phyloP scores from a whole-genome alignment of 2,888 invertebrate species.

The Drosophila longiperda region DNA sequence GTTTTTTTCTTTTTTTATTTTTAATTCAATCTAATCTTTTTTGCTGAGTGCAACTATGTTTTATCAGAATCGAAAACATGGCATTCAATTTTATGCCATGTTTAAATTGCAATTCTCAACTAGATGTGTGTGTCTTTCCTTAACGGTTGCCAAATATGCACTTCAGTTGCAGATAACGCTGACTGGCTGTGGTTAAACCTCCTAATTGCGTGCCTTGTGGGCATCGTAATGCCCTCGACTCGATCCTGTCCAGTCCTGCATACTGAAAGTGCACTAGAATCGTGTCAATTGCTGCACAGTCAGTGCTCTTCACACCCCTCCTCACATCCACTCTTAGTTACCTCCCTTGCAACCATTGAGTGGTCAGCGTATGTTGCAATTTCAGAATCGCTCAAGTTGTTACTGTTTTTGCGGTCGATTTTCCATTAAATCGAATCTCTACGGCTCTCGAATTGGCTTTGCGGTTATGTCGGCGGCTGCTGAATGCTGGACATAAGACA shows the following conservation, averaged over 20 bases:
- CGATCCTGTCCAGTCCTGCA: neutral
- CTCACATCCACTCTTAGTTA: neutral
- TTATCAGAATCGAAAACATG: neutral
- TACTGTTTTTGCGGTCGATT: slow-evolving; percentile 77
- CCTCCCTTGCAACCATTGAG: slow-evolving; percentile 7
- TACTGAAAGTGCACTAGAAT: slow-evolving; percentile 28
- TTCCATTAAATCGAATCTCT: slow-evolving; percentile 78
- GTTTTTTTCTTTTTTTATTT: too few relatives aligned
- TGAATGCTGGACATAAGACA: slow-evolving; percentile 13
- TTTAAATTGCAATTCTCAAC: neutral
- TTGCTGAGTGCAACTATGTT: neutral
- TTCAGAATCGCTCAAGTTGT: slow-evolving; percentile 73
- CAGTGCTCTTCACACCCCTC: neutral
- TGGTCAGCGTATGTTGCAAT: slow-evolving; percentile 59
- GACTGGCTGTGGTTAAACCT: slow-evolving; percentile 48
- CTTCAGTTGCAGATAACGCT: slow-evolving; percentile 32
- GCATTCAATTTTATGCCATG: neutral
- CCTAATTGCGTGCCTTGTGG: slow-evolving; percentile 56
- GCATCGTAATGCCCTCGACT: slow-evolving; percentile 34
- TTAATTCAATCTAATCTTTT: neutral
- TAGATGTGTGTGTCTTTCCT: neutral
- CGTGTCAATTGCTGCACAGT: slow-evolving; percentile 42
- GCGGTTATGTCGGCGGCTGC: slow-evolving; percentile 57
- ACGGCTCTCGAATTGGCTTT: slow-evolving; percentile 73
- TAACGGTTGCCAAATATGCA: slow-evolving; percentile 25